Base-by-base conservation (phyloP, 2,113 vertebrate genomes). In the Morone chrysops region DNA sequence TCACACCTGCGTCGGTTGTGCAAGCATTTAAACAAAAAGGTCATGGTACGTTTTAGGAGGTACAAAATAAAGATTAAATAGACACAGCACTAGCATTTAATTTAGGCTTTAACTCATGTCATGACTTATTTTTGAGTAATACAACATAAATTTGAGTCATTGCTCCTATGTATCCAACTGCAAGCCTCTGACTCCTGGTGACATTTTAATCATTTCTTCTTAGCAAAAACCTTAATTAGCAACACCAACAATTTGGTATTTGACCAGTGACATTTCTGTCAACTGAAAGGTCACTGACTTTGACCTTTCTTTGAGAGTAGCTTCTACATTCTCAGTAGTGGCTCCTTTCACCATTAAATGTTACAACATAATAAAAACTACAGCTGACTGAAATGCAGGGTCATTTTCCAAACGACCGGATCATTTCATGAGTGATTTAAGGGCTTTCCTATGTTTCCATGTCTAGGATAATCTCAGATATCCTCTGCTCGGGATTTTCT, bases 181-280 rank as follows among this genome's bases (percentile, higher is more conserved):
- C 11, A 57, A 56, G 8, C 16, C 57, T 83, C 43, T 45, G n/a
- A 51, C 41, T 65, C 10, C 22, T 16, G 14, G 50, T 79, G 70
- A 76, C 71, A 88, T 86, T 84, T 90, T 17, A 48, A 61, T 66
- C 14, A 73, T 63, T 65, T 77, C 48, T 8, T 71, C 59, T 73
- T 7, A 38, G 20, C 36, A 67, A 61, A 82, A 79, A 80, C 8
- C 22, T 10, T 36, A 13, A 43, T 84, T 60, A 59, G 69, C 17
- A 38, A 75, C 63, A 79, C 4, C 56, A 69, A 61, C 31, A 73
- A 83, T 45, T 69, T 80, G 78, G 45, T 45, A 80, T 89, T 78
- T 66, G 50, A 75, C 50, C 57, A 59, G 71, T 81, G 87, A 80
- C 85, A 89, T 89, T 87, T 89, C 36, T 78, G 65, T 82, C 31